Evolutionary conservation across 2,797 vertebrate genomes (phyloP).

Genomic region (Lepus townsendii): DNA sequence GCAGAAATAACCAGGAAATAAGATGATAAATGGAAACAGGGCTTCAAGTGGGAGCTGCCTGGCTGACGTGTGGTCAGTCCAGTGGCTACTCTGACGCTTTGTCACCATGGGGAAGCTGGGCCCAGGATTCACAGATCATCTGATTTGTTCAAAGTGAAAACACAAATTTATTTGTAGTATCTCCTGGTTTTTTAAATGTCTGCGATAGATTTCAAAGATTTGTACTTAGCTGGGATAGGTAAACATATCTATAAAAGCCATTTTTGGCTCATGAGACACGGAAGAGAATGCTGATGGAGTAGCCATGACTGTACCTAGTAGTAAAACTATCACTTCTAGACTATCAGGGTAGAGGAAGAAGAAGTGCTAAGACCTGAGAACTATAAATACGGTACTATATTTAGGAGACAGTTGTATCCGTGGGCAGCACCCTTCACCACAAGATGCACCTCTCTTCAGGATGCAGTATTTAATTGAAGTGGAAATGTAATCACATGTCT

Average conservation of each 20-base stretch:
- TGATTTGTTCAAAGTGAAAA: constrained; percentile 42
- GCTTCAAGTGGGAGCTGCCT: background rate
- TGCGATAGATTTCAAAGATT: constrained; percentile 40
- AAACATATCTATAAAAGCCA: background rate
- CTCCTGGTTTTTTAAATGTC: background rate
- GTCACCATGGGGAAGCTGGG: background rate
- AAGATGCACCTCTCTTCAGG: constrained; percentile 34
- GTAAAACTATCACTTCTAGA: background rate
- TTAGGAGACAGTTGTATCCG: background rate
- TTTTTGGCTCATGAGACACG: constrained; percentile 24
- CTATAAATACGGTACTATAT: background rate
- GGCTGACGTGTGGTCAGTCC: background rate
- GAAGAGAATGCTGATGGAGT: background rate
- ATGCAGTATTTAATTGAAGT: constrained; percentile 47
- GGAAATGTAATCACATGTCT: constrained; percentile 30
- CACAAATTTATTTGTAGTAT: background rate
- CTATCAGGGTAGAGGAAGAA: background rate
- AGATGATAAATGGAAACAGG: background rate
- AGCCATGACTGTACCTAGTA: background rate
- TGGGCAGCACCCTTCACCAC: background rate
- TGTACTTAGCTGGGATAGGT: background rate
- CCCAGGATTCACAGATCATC: background rate
- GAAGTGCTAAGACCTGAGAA: background rate
- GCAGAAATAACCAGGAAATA: constrained; percentile 56
- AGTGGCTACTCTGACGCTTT: background rate